A percentile compares a stretch with the other conserved stretches of the same genome.
Evolutionary conservation across 2,888 invertebrate genomes (phyloP).

Genomic region (Notodonta dromedarius): DNA sequence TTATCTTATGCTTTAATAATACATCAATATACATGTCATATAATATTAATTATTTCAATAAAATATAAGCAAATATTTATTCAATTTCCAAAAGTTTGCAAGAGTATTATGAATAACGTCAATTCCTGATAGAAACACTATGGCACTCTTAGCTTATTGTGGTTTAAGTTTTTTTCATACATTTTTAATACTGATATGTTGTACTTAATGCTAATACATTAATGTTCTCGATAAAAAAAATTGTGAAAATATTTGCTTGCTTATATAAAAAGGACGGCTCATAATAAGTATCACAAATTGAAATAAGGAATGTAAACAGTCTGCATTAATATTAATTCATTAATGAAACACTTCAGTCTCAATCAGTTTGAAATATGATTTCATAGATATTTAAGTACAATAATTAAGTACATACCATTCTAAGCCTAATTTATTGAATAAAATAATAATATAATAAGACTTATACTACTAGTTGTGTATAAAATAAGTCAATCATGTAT

Average conservation of each 20-base stretch:
- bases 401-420: constrained; percentile 30
- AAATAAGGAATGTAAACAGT: constrained; percentile 31
- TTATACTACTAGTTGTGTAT: not conserved
- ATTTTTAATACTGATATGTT: constrained; percentile 66
- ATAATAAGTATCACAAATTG: constrained; percentile 37
- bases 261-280: constrained; percentile 51
- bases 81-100: not conserved
- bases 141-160: constrained; percentile 59
- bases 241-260: constrained; percentile 16
- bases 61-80: not conserved
- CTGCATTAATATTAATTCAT: not conserved
- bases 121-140: constrained; percentile 35
- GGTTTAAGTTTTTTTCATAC: constrained; percentile 22
- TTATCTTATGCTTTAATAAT: too few species aligned
- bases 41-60: not conserved
- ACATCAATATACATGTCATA: not conserved
- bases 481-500: not conserved
- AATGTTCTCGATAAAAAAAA: constrained; percentile 17
- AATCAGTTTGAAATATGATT: not conserved
- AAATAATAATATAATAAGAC: constrained; percentile 10
- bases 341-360: not conserved
- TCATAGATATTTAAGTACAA: constrained; percentile 14
- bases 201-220: constrained; percentile 52
- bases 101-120: constrained; percentile 11
- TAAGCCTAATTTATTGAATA: not conserved